Percentiles rank a stretch among this genome's conserved stretches.
Conservation (phyloP, 2,113 vertebrate species). For the Glaucidium brasilianum region DNA sequence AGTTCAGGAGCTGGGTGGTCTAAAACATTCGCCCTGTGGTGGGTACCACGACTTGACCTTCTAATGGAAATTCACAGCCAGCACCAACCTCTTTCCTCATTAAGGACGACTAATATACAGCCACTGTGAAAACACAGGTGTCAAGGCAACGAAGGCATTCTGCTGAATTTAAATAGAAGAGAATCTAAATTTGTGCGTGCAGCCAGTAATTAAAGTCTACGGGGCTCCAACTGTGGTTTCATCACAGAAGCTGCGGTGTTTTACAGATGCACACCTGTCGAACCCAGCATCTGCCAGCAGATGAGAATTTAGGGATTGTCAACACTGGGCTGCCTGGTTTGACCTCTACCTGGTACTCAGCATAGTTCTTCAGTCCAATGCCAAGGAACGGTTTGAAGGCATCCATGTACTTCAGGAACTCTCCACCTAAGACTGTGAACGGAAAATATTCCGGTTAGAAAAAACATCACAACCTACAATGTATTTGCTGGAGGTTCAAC, state of each 20-base stretch:
- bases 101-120: not conserved
- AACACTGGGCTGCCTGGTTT: not conserved
- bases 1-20: not conserved
- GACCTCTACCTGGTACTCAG: conserved; percentile 91
- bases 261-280: not conserved
- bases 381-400: conserved; percentile 96
- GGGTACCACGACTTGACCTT: too few relatives aligned
- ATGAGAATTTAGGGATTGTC: not conserved
- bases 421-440: conserved; percentile 86
- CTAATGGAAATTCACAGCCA: not conserved
- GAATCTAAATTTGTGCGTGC: not conserved
- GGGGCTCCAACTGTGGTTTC: not conserved
- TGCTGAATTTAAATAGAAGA: not conserved
- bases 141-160: not conserved
- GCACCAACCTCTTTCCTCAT: not conserved
- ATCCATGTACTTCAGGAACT: conserved; percentile 99
- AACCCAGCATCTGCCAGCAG: not conserved
- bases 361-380: conserved; percentile 96
- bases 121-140: not conserved
- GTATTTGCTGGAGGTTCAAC: not conserved
- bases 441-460: not conserved
- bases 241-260: not conserved
- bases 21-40: rapidly evolving
- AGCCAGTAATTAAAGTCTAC: not conserved
- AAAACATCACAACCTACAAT: not conserved